These are phyloP conservation scores for Neofelis nebulosa DNA, from an alignment of 2,113 vertebrate species.

Conservation along the genomic window DNA sequence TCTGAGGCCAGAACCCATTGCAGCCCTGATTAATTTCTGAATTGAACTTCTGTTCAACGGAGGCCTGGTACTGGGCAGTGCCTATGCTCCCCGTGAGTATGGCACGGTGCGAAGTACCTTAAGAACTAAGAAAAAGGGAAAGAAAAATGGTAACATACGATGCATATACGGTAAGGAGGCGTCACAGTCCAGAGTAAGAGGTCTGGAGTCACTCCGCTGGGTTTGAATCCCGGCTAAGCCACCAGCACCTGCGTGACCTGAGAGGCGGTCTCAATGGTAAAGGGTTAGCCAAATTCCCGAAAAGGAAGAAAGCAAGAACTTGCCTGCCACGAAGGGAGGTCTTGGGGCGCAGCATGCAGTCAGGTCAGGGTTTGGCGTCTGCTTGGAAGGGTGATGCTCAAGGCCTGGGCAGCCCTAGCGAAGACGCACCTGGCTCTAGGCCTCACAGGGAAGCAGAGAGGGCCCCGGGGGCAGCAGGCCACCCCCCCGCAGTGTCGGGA, in stretches of 20 bases:
- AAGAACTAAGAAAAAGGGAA: background rate
- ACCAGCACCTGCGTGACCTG: background rate
- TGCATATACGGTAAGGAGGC: background rate
- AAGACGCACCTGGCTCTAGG: too few species aligned
- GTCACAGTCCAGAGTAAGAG: background rate
- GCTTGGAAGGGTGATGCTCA: too few species aligned
- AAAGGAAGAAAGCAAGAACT: background rate
- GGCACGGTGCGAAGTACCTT: background rate
- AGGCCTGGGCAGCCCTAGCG: too few species aligned
- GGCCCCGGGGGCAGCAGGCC: accelerated
- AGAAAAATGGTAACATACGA: background rate
- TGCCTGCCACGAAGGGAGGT: background rate
- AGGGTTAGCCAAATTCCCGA: background rate
- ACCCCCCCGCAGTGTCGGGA: too few species aligned
- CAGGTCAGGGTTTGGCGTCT: background rate
- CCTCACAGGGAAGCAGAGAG: background rate
- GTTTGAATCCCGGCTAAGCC: background rate
- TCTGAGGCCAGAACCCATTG: background rate
- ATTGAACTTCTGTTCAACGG: background rate
- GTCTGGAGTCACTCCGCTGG: background rate
- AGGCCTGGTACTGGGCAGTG: background rate
- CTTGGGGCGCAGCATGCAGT: background rate
- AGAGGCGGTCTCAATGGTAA: background rate
- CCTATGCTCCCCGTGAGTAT: background rate
- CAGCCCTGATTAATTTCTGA: background rate